Evolutionary conservation across 2,888 invertebrate species (phyloP).

Genomic region (Caenorhabditis sulstoni): DNA sequence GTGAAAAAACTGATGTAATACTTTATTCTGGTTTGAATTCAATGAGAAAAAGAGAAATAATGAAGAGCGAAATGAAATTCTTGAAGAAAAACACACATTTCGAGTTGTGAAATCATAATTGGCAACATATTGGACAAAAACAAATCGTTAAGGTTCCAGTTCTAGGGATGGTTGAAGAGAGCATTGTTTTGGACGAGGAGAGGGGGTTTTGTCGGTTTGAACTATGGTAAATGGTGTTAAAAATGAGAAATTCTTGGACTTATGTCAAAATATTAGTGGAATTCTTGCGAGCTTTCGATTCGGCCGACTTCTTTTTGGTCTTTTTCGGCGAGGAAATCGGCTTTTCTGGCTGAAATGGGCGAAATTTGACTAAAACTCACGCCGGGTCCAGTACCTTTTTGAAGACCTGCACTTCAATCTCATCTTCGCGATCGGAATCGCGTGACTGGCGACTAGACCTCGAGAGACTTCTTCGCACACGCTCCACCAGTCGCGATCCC

Average conservation of each 20-base stretch:
- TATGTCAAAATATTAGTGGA: constrained; percentile 33
- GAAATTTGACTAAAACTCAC: no score
- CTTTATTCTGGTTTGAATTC: constrained; percentile 13
- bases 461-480: constrained; percentile 75
- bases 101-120: constrained; percentile 29
- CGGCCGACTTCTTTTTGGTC: constrained; percentile 74
- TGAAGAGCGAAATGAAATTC: neutral
- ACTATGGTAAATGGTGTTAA: constrained; percentile 8
- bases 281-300: constrained; percentile 71
- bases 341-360: constrained; percentile 64
- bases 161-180: neutral
- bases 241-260: neutral
- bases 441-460: constrained; percentile 64
- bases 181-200: no score
- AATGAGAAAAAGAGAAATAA: neutral
- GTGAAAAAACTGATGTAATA: neutral
- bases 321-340: constrained; percentile 69
- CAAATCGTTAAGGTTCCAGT: constrained; percentile 15
- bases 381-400: constrained; percentile 64
- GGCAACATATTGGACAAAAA: constrained; percentile 44
- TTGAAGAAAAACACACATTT: neutral
- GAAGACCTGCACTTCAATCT: constrained; percentile 58
- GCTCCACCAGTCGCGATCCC: constrained; percentile 77
- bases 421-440: constrained; percentile 59
- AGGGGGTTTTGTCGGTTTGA: neutral